These are phyloP conservation scores for Megalops cyprinoides DNA, from an alignment of 2,797 vertebrate genomes.

Conservation along the genomic window DNA sequence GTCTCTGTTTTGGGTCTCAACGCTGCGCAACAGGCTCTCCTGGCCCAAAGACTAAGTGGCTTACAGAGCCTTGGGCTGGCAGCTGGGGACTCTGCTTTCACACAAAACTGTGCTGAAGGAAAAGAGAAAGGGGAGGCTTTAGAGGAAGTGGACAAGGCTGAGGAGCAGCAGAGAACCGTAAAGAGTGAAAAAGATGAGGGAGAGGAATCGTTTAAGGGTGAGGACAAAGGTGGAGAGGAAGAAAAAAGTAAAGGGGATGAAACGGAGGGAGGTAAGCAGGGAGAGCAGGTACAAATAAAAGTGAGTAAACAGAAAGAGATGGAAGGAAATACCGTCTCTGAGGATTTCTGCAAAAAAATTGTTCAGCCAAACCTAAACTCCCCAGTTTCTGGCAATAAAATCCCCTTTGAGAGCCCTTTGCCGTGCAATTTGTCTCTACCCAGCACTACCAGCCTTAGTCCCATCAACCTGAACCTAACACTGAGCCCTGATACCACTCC, in stretches of 20 bases:
- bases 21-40: constrained; percentile 77
- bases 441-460: constrained; percentile 68
- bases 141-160: constrained; percentile 32
- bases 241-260: constrained; percentile 40
- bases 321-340: constrained; percentile 47
- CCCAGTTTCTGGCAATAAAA: constrained; percentile 56
- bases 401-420: constrained; percentile 62
- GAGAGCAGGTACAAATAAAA: constrained; percentile 6
- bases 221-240: neutral
- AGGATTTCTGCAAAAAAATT: constrained; percentile 29
- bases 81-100: constrained; percentile 55
- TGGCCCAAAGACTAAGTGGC: constrained; percentile 78
- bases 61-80: constrained; percentile 77
- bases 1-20: constrained; percentile 77
- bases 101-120: constrained; percentile 59
- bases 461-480: constrained; percentile 64
- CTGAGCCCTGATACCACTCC: constrained; percentile 71
- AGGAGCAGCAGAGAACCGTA: constrained; percentile 5
- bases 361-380: constrained; percentile 58
- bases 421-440: constrained; percentile 64
- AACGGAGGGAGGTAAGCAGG: constrained; percentile 47
- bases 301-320: constrained; percentile 54
- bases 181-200: constrained; percentile 30
- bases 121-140: neutral
- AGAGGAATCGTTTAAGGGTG: neutral